Base-by-base conservation (phyloP, 2,113 vertebrate genomes). In the Pelecanoides urinatrix region DNA sequence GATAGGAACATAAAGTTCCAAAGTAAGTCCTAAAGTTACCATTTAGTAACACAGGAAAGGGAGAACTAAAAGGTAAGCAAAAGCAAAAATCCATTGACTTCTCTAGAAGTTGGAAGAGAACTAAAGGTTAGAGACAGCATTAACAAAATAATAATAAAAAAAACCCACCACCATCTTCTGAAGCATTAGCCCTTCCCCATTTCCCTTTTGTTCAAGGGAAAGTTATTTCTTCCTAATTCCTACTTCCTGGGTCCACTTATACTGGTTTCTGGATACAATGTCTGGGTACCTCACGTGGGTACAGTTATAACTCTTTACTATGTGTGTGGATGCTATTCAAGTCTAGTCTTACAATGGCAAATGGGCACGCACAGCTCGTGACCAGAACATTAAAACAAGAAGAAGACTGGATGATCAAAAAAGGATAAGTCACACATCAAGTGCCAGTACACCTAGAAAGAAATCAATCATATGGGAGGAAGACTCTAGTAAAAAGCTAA, bases 281-380 rank as follows among this genome's bases (percentile, higher is more conserved):
- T 32, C 38, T 62, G 30, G 18, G 10, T 45, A 36, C 10, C 9
- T 65, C 26, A 34, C 0, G 0, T 16, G 13, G 3, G 3, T 53
- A 40, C 5, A 56, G 3, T 6, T 58, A 6, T 18, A 80, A 58
- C 22, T 68, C 52, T 55, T 30, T 6, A 49, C 6, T 38, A 16
- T 29, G 1, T 25, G 11, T 58, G n/a, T 23, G 30, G 2, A 19
- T 77, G 21, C 2, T 65, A 8, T 62, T 71, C 25, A 52, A 34
- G 25, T 40, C 14, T 32, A 52, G 9, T 29, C 26, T 30, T 44
- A 26, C 15, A 42, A 44, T 20, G 23, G 32, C 11, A 47, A 66
- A 44, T 2, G 9, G 12, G 4, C 11, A 59, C 13, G 11, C 5
- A 49, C 26, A 80, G n/a, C 13, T 76, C 36, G 44, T 32, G 56